phyloP scores from a whole-genome alignment of 2,888 invertebrate genomes.

The Philaethria dido region DNA sequence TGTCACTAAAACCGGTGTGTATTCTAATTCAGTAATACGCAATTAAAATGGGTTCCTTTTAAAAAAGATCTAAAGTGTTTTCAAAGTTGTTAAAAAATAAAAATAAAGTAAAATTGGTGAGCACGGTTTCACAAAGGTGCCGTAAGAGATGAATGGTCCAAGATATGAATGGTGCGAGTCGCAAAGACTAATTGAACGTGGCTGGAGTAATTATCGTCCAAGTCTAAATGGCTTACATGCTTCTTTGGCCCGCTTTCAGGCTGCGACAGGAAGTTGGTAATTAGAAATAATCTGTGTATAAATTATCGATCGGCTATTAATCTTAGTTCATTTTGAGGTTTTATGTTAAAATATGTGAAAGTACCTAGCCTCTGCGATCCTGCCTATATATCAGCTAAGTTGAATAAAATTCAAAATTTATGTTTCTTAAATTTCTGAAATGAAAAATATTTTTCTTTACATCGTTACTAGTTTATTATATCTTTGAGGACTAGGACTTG shows the following conservation, averaged over 20 bases:
- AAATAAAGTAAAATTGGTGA: conserved; percentile 18
- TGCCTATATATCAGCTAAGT: too few species aligned
- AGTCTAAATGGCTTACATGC: conserved; percentile 49
- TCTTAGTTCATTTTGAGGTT: not conserved
- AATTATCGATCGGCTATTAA: not conserved
- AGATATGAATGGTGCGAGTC: conserved; percentile 60
- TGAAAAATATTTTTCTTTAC: too few species aligned
- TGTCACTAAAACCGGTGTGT: too few species aligned
- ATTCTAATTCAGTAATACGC: too few species aligned
- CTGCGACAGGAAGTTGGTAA: conserved; percentile 18
- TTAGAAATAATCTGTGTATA: conserved; percentile 14
- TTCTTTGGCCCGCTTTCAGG: conserved; percentile 21
- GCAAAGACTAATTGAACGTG: conserved; percentile 61
- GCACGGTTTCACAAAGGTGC: conserved; percentile 36
- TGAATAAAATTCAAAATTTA: too few species aligned
- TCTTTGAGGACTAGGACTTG: too few species aligned
- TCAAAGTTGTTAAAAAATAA: conserved; percentile 33
- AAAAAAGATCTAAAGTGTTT: not conserved
- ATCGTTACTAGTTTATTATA: too few species aligned
- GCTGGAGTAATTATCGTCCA: conserved; percentile 63
- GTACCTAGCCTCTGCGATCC: too few species aligned
- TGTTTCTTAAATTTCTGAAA: too few species aligned
- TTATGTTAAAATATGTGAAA: not conserved
- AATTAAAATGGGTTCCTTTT: too few species aligned
- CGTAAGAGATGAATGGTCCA: conserved; percentile 48